Conservation (phyloP, 2,888 invertebrate species). For the Rhagium mordax region DNA sequence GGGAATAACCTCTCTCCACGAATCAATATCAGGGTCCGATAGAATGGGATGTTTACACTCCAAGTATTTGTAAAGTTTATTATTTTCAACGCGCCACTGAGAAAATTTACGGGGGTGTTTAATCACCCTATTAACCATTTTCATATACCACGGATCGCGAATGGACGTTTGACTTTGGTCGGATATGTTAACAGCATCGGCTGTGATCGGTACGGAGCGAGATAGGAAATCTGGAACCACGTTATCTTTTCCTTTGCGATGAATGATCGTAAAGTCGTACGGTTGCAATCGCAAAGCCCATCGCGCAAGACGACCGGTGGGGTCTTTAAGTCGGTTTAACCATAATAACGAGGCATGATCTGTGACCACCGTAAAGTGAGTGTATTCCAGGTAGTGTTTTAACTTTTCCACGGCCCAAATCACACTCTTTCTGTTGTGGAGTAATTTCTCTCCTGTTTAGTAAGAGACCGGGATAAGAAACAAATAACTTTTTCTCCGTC, state of each 20-base stretch:
- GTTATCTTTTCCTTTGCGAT: constrained; percentile 43
- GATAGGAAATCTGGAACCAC: constrained; percentile 42
- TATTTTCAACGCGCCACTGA: too few relatives aligned
- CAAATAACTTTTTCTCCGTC: constrained; percentile 48
- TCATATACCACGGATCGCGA: constrained; percentile 30
- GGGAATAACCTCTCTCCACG: too few relatives aligned
- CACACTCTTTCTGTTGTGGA: constrained; percentile 45
- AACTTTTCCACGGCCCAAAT: constrained; percentile 50
- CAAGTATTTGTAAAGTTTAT: too few relatives aligned
- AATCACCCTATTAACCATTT: constrained; percentile 2
- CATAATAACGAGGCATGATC: constrained; percentile 47
- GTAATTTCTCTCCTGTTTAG: constrained; percentile 39
- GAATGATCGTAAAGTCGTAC: constrained; percentile 36
- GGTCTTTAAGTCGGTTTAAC: constrained; percentile 43
- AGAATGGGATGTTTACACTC: too few relatives aligned
- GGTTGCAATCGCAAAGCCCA: constrained; percentile 44
- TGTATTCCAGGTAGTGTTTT: constrained; percentile 44
- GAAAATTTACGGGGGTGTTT: background rate
- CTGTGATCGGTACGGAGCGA: constrained; percentile 26
- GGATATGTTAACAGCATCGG: background rate
- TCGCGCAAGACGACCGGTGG: constrained; percentile 40
- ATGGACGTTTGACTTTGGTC: background rate
- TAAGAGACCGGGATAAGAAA: constrained; percentile 43
- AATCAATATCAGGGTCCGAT: too few relatives aligned
- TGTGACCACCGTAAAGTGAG: constrained; percentile 44